Conservation (phyloP, 2,113 vertebrate genomes). For the Gasterosteus aculeatus region DNA sequence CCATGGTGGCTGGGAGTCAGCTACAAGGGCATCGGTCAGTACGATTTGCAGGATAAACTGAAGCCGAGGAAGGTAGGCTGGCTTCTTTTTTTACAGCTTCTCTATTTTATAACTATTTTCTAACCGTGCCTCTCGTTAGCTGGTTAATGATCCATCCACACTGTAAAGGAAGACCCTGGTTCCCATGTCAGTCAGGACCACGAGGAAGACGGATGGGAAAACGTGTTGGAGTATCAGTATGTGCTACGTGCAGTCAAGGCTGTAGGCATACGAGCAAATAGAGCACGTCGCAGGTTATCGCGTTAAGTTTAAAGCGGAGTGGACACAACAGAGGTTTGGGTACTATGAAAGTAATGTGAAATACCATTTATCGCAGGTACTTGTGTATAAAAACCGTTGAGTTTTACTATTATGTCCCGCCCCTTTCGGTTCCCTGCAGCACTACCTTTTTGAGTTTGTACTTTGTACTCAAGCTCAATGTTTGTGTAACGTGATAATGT, state of each 20-base stretch:
- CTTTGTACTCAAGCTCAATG: neutral
- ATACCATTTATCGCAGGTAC: neutral
- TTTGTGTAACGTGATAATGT: constrained; percentile 17
- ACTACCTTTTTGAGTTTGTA: neutral
- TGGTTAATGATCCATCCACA: constrained; percentile 73
- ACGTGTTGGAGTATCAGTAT: constrained; percentile 42
- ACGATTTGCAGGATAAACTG: constrained; percentile 95
- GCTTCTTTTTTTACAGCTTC: constrained; percentile 14
- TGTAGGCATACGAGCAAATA: constrained; percentile 30
- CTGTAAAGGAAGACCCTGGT: constrained; percentile 58
- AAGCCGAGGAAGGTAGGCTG: constrained; percentile 92
- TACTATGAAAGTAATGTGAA: neutral
- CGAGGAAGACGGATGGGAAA: constrained; percentile 38
- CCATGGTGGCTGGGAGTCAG: constrained; percentile 99
- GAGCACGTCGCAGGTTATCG: neutral
- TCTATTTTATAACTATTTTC: neutral
- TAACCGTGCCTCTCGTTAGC: constrained; percentile 26
- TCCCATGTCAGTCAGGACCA: constrained; percentile 56
- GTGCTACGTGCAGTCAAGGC: constrained; percentile 38
- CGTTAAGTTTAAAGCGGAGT: neutral
- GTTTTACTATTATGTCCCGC: neutral
- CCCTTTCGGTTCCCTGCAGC: neutral
- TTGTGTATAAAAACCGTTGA: neutral
- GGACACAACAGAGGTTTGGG: too few species aligned
- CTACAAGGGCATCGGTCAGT: constrained; percentile 97